phyloP scores from a whole-genome alignment of 2,113 vertebrate genomes.

The Tetraodon nigroviridis region DNA sequence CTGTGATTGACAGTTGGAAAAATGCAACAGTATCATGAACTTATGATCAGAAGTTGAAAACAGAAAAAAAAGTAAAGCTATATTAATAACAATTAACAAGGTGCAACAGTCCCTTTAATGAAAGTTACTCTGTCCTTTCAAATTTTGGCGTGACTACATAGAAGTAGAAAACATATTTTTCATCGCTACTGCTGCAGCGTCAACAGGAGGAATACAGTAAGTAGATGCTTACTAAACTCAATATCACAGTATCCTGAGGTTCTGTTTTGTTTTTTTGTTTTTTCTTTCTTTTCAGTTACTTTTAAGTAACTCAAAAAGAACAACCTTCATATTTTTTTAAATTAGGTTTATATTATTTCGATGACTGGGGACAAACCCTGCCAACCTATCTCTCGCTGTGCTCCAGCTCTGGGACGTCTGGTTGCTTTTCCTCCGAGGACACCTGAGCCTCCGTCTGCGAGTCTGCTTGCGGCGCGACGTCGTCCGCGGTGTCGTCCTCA shows the following conservation, averaged over 20 bases:
- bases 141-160: neutral
- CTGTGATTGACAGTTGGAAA: neutral
- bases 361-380: constrained; percentile 3
- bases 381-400: constrained; percentile 44
- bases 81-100: neutral
- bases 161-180: neutral
- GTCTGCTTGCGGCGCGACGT: constrained; percentile 16
- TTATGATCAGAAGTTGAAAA: too few relatives aligned
- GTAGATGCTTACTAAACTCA: neutral
- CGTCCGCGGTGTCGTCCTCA: constrained; percentile 10
- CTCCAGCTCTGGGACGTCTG: constrained; percentile 49
- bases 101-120: neutral
- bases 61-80: too few relatives aligned
- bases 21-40: neutral
- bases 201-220: neutral
- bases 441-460: constrained; percentile 11
- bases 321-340: constrained; percentile 4
- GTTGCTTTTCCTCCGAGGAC: constrained; percentile 15
- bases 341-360: constrained; percentile 15
- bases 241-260: neutral
- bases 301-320: constrained; percentile 8
- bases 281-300: too few relatives aligned
- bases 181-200: neutral
- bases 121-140: neutral
- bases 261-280: neutral